These are phyloP conservation scores for Orthonevra nobilis DNA, from an alignment of 2,888 invertebrate genomes.

Conservation along the genomic window DNA sequence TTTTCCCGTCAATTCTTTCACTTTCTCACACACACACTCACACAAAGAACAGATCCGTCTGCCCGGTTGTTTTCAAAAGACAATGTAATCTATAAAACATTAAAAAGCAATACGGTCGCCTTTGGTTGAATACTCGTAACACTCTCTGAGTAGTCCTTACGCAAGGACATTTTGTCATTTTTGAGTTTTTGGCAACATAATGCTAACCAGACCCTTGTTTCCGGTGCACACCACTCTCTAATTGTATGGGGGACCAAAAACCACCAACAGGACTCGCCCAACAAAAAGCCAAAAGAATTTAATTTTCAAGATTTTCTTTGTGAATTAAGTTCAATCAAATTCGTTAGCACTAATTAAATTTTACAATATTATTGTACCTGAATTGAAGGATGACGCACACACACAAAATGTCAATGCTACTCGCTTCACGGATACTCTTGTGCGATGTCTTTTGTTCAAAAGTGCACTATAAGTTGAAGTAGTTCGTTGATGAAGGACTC, in stretches of 20 bases:
- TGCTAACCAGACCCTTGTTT: constrained; percentile 54
- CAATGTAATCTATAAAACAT: constrained; percentile 70
- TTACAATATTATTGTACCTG: constrained; percentile 55
- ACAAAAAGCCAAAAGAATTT: constrained; percentile 46
- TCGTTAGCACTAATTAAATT: constrained; percentile 60
- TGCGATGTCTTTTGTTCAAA: constrained; percentile 42
- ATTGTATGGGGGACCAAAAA: constrained; percentile 5
- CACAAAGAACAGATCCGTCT: constrained; percentile 26
- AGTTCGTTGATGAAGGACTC: constrained; percentile 58
- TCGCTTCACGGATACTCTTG: constrained; percentile 30
- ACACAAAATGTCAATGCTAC: constrained; percentile 14
- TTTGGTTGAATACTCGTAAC: constrained; percentile 59
- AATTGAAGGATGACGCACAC: constrained; percentile 8
- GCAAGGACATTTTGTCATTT: constrained; percentile 65
- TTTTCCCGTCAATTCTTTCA: constrained; percentile 35
- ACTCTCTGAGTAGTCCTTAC: constrained; percentile 41
- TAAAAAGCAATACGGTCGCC: constrained; percentile 70
- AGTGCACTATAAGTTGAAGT: constrained; percentile 68
- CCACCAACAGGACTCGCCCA: constrained; percentile 42
- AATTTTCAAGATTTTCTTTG: constrained; percentile 62
- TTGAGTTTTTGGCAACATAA: constrained; percentile 55
- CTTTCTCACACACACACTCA: too few relatives aligned
- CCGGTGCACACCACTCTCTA: constrained; percentile 38
- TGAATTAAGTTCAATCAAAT: constrained; percentile 49
- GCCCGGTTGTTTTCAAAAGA: constrained; percentile 56